These are phyloP conservation scores for Eupithecia pulchellata DNA, from an alignment of 2,888 invertebrate species.

Conservation along the genomic window DNA sequence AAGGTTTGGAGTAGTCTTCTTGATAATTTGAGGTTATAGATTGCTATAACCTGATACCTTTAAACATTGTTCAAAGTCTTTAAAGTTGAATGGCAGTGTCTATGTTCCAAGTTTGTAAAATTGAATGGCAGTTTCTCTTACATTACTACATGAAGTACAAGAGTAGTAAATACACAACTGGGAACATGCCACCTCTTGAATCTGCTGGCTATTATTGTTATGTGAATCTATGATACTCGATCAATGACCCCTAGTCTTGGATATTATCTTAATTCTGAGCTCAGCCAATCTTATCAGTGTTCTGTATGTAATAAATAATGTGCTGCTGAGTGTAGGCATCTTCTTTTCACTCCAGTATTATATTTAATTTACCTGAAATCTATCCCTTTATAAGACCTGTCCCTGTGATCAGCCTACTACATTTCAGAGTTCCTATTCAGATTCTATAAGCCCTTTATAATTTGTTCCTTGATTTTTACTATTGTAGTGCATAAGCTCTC, in stretches of 20 bases:
- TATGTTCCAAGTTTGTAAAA: too few relatives aligned
- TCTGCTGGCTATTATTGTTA: not conserved
- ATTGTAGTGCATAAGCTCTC: too few relatives aligned
- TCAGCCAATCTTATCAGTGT: too few relatives aligned
- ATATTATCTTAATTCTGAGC: not conserved
- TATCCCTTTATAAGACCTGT: not conserved
- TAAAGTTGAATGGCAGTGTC: not conserved
- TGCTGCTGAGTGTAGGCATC: not conserved
- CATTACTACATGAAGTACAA: too few relatives aligned
- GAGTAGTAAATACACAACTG: too few relatives aligned
- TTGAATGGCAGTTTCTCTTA: too few relatives aligned
- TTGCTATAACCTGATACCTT: not conserved
- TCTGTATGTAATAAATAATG: too few relatives aligned
- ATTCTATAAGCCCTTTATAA: not conserved
- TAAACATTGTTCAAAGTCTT: not conserved
- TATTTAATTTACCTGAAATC: not conserved
- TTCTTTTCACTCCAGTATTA: not conserved
- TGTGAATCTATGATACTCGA: not conserved
- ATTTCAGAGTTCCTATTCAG: not conserved
- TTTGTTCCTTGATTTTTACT: not conserved
- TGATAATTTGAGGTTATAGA: slow-evolving; percentile 35
- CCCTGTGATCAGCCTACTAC: not conserved
- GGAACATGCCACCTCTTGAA: too few relatives aligned
- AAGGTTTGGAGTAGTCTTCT: not conserved
- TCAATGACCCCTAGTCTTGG: not conserved